A percentile compares a stretch with the other conserved stretches of the same genome.
Evolutionary conservation across 2,888 invertebrate genomes (phyloP).

Genomic region (Synergus gifuensis): DNA sequence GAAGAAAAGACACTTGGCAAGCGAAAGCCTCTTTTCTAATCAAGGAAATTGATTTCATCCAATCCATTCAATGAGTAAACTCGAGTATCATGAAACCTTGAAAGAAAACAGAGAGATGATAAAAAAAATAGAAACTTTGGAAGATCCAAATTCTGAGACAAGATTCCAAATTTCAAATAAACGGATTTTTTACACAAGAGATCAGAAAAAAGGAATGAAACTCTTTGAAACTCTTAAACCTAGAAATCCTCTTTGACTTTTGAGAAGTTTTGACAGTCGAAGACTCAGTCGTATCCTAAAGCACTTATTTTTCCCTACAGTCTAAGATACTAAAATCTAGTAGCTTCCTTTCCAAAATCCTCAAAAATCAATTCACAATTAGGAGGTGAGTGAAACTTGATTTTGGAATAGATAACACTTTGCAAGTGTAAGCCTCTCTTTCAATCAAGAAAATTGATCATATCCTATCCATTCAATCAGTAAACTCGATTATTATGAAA

Average conservation of each 20-base stretch:
- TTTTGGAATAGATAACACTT: neutral
- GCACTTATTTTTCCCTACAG: no score
- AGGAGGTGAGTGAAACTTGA: neutral
- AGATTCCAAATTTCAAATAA: neutral
- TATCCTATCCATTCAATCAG: neutral
- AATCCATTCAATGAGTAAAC: neutral
- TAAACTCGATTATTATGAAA: neutral
- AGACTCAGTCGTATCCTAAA: no score
- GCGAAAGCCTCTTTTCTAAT: neutral
- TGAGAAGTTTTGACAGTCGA: no score
- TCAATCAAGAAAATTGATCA: neutral
- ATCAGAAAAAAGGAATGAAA: neutral
- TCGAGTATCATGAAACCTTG: neutral
- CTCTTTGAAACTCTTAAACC: neutral
- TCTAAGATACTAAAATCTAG: no score
- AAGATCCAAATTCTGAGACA: neutral
- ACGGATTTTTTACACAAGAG: neutral
- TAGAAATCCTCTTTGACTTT: no score
- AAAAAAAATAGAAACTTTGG: neutral
- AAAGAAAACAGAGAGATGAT: neutral
- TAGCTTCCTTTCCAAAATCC: neutral
- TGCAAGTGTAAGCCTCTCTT: neutral
- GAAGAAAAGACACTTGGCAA: no score
- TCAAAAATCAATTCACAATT: neutral
- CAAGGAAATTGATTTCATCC: neutral